Evolutionary conservation across 1,140 invertebrate species (phyloP), one percentile per base, ranked within the genome.

Genomic region (Papilio polyxenes): DNA sequence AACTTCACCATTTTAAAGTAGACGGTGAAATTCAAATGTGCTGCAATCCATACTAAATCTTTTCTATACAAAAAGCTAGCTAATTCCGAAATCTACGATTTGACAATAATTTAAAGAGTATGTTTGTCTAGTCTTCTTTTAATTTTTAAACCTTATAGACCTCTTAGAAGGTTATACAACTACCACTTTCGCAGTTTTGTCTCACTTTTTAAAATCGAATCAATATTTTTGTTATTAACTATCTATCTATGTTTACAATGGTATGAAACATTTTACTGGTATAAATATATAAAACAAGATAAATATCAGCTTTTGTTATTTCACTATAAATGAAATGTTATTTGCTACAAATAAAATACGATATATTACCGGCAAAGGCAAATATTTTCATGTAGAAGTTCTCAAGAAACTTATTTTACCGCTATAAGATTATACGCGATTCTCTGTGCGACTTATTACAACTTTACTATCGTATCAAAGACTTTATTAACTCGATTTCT

Each of bases 341-440:
- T 69, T 69, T 69, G 3, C 7, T 37, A 72, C 65, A 72, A 15
- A 40, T 8, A 65, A 75, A 20, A n/a, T 75, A 20, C 37, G 72
- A 11, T 10, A 75, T 17, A 17, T 75, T 53, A 49, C 20, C 48
- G 20, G 3, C 49, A 13, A 31, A 77, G 44, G 20, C 49, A 77
- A 77, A 77, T 77, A 53, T 77, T 51, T 51, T 77, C 75, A 23
- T 15, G 48, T 77, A 11, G 53, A 53, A 77, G 44, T 77, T 77
- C 15, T 77, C 48, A 56, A 77, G 75, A 53, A 77, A 77, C n/a
- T 77, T 77, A 31, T 56, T 37, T 53, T n/a, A 20, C 49, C 13
- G 4, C 75, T 44, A 51, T 75, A 51, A 76, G 44, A 76, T 51
- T 53, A 53, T 53, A 77, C 49, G 20, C 75, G 20, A 77, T 77